Base-by-base conservation (phyloP, 1,140 invertebrate genomes). In the Mizuhopecten yessoensis region DNA sequence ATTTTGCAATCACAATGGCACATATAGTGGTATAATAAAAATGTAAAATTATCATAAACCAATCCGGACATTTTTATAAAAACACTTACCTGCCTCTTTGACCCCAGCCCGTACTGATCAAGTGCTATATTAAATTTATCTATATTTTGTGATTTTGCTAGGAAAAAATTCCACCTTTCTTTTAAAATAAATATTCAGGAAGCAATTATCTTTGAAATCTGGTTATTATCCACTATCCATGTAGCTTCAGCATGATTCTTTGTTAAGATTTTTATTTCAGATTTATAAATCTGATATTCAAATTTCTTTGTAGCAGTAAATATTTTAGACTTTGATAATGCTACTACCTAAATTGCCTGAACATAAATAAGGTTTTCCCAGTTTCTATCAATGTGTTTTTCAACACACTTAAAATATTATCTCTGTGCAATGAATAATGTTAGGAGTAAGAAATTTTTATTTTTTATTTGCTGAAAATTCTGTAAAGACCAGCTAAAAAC, bases 211-310 rank as follows among this genome's bases (percentile, higher is more conserved):
- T 75, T 75, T 75, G 57, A 75, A 75, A 75, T 75, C 57, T 29
- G 57, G n/a, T n/a, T 75, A n/a, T 75, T 75, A 75, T 75, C 57
- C 57, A 75, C 23, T 75, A 75, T 29, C 57, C 57, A 75, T 75
- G 20, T 9, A 75, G 20, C 57, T 7, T 75, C 57, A 29, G n/a
- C n/a, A 75, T 17, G 57, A 75, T 29, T 75, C 57, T 75, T 75
- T 75, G 57, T 75, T 75, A n/a, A 75, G 17, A 75, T 75, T 75
- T 75, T 29, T 75, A 75, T 75, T 75, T 29, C 57, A 5, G 57
- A 75, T 75, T 75, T 75, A 5, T 7, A 75, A 75, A 75, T n/a
- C 57, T 29, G 57, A 75, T 75, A 75, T 75, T 75, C 57, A 29
- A 29, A 75, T 75, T 75, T 75, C 29, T 75, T 75, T 75, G 23